These are phyloP conservation scores for Chrysodeixis includens DNA, from an alignment of 2,888 invertebrate genomes.

Conservation along the genomic window DNA sequence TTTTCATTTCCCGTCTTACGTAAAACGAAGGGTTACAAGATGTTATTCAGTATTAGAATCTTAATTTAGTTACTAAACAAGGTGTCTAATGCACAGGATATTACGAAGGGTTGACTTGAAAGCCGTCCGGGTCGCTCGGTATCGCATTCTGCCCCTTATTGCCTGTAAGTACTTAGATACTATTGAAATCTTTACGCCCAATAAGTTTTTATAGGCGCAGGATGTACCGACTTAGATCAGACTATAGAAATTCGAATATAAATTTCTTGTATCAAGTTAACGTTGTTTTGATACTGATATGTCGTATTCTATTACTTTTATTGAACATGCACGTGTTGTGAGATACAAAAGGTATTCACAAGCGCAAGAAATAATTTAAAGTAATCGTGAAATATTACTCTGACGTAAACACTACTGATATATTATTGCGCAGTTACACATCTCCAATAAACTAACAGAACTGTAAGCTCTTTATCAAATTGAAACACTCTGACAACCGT, in stretches of 20 bases:
- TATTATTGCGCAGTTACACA: background rate
- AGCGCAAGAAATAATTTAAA: no score
- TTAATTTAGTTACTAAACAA: constrained; percentile 59
- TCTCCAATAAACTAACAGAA: background rate
- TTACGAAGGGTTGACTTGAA: constrained; percentile 34
- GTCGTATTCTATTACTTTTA: background rate
- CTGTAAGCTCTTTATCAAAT: background rate
- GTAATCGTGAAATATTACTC: no score
- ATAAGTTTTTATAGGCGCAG: constrained; percentile 41
- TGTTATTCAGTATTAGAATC: constrained; percentile 50
- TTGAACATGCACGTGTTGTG: background rate
- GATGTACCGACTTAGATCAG: constrained; percentile 10
- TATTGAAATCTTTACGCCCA: constrained; percentile 43
- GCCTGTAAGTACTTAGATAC: constrained; percentile 32
- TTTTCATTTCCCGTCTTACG: constrained; percentile 63
- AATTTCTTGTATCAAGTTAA: background rate
- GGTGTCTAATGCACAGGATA: constrained; percentile 51
- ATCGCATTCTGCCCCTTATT: constrained; percentile 27
- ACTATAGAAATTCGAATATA: constrained; percentile 20
- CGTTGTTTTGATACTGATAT: background rate
- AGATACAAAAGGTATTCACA: no score
- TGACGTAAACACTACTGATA: background rate
- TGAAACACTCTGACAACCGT: background rate
- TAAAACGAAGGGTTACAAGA: constrained; percentile 62
- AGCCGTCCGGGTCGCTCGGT: constrained; percentile 18